Evolutionary conservation across 2,797 vertebrate genomes (phyloP), one percentile per base, ranked within the genome.

Genomic region (Micromesistius poutassou): DNA sequence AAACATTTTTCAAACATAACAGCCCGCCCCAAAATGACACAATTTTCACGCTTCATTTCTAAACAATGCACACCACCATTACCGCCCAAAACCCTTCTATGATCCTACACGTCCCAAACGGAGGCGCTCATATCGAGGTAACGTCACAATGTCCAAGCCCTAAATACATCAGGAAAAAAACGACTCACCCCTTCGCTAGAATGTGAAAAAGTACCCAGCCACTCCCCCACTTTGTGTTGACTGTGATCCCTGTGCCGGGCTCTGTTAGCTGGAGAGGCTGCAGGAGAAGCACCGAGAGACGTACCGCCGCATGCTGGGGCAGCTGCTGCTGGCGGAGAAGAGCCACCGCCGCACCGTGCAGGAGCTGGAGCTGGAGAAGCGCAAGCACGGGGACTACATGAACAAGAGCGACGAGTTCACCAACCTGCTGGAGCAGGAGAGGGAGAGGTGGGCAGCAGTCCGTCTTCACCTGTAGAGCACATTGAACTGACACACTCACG

Each of bases 321-420:
- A 99, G 93, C 92, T 99, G 81, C 95, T 99, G 71, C 86, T 99
- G 66, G 96, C 97, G 0, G 98, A 99, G 76, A 99, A 98, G 91
- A 97, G 96, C 83, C 97, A 99, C 87, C 91, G 97, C 0, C 96
- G 94, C 83, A 98, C 97, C 0, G 96, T 99, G 78, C 95, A 96
- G 0, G 97, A 99, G 91, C 86, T 99, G 73, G 96, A 99, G 86
- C 95, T 92, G 0, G 97, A 99, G 92, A 99, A 98, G 81, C 95
- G 94, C 74, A 99, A 99, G 74, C 98, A 99, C 5, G 95, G 87
- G 0, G 98, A 99, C 89, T 99, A 99, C 93, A 99, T 99, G 98
- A 97, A 96, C 93, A 99, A 99, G 91, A 99, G 98, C 0, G 98
- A 99, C 8, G 97, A 99, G 91, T 99, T 99, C 87, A 99, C 98